These are phyloP conservation scores for Sphaerodactylus townsendi DNA, from an alignment of 2,113 vertebrate genomes.

Conservation along the genomic window DNA sequence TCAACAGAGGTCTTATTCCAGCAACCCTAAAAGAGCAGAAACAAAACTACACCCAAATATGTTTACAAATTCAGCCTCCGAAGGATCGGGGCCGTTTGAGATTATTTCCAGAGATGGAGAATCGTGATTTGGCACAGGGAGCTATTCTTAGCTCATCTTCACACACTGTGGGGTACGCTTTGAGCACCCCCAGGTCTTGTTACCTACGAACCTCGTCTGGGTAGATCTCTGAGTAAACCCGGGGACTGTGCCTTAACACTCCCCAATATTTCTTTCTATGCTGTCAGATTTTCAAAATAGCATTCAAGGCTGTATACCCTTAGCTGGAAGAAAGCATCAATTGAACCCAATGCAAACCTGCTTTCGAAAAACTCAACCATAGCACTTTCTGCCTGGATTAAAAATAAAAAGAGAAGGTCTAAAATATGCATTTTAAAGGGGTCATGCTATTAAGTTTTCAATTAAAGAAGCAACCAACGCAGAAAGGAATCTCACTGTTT, in stretches of 20 bases:
- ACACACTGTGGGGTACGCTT: too few relatives aligned
- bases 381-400: not conserved
- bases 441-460: not conserved
- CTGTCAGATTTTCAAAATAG: not conserved
- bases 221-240: too few relatives aligned
- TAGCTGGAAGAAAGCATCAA: not conserved
- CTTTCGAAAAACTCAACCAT: not conserved
- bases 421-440: not conserved
- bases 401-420: not conserved
- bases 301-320: not conserved
- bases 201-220: too few relatives aligned
- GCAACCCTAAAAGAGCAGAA: not conserved
- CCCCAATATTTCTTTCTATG: not conserved
- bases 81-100: not conserved
- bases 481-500: not conserved
- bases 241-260: not conserved
- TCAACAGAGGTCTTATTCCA: not conserved
- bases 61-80: not conserved
- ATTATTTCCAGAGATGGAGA: too few relatives aligned
- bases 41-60: not conserved
- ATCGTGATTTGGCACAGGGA: not conserved
- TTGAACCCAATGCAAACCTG: not conserved
- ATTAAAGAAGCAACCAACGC: too few relatives aligned
- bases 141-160: too few relatives aligned
- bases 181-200: too few relatives aligned